phyloP scores from a whole-genome alignment of 1,140 invertebrate genomes.

The Drosophila santomea region DNA sequence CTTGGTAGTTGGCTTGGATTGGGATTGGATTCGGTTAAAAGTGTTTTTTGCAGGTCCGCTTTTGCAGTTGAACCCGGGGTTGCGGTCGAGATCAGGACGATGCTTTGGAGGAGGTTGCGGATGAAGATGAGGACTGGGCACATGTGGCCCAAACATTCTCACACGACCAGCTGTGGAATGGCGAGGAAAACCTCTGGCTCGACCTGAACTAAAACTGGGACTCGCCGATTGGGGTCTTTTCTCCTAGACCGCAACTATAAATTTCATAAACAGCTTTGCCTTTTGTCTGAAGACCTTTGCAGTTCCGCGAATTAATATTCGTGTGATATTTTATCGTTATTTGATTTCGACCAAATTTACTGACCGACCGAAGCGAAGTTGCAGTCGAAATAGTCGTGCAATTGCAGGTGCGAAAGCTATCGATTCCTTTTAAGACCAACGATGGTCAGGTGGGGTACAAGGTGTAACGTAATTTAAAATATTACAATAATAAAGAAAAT shows the following conservation, averaged over 20 bases:
- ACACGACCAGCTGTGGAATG: conserved; percentile 68
- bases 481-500: neutral
- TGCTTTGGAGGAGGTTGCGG: conserved; percentile 3
- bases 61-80: conserved; percentile 74
- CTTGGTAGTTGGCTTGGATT: conserved; percentile 65
- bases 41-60: conserved; percentile 14
- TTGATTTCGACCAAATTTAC: conserved; percentile 75
- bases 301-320: conserved; percentile 82
- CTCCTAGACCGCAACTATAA: conserved; percentile 74
- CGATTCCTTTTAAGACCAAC: neutral
- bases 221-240: conserved; percentile 49
- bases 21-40: conserved; percentile 41
- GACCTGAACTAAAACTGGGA: conserved; percentile 26
- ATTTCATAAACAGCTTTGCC: conserved; percentile 70
- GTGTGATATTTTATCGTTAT: conserved; percentile 84
- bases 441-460: neutral
- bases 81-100: conserved; percentile 41
- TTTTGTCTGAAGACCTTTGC: conserved; percentile 65
- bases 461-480: no score
- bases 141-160: conserved; percentile 79
- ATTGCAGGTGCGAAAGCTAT: conserved; percentile 26
- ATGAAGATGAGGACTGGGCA: conserved; percentile 47
- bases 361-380: conserved; percentile 42
- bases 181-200: conserved; percentile 19
- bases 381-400: conserved; percentile 39